Conservation (phyloP, 2,797 vertebrate species). For the Anguilla anguilla region DNA sequence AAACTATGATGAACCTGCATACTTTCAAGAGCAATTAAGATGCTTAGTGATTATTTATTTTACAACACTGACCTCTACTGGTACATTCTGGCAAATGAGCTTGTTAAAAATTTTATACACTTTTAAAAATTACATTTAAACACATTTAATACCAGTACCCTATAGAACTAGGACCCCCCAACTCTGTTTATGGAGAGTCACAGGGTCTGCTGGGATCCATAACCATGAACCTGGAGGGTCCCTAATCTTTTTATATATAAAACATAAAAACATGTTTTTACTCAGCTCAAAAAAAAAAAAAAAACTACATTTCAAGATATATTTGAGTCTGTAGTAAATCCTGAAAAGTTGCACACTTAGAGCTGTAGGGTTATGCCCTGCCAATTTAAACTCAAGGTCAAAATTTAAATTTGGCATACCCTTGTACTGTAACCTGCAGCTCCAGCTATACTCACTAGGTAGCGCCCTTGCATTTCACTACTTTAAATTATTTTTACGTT, state of each 20-base stretch:
- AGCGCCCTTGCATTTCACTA: not conserved
- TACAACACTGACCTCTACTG: constrained; percentile 20
- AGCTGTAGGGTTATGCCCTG: too few relatives aligned
- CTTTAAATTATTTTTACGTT: not conserved
- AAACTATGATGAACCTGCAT: not conserved
- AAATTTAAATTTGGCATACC: too few relatives aligned
- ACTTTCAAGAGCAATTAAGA: not conserved
- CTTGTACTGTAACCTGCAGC: not conserved
- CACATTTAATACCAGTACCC: too few relatives aligned
- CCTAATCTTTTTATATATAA: not conserved
- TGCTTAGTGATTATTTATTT: not conserved
- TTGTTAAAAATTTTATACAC: not conserved
- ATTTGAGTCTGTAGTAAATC: too few relatives aligned
- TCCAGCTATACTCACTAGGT: not conserved
- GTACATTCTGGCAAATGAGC: not conserved
- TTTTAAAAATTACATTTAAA: too few relatives aligned
- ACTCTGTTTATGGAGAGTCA: not conserved
- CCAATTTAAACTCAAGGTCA: too few relatives aligned
- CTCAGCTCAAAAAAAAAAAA: too few relatives aligned
- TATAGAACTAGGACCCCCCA: too few relatives aligned
- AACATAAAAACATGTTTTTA: too few relatives aligned
- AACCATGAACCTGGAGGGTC: not conserved
- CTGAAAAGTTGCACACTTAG: too few relatives aligned
- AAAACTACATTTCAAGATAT: too few relatives aligned
- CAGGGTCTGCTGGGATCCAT: not conserved